A percentile compares a stretch with the other conserved stretches of the same genome.
phyloP scores from a whole-genome alignment of 2,797 vertebrate species.

The Aphelocoma californica region DNA sequence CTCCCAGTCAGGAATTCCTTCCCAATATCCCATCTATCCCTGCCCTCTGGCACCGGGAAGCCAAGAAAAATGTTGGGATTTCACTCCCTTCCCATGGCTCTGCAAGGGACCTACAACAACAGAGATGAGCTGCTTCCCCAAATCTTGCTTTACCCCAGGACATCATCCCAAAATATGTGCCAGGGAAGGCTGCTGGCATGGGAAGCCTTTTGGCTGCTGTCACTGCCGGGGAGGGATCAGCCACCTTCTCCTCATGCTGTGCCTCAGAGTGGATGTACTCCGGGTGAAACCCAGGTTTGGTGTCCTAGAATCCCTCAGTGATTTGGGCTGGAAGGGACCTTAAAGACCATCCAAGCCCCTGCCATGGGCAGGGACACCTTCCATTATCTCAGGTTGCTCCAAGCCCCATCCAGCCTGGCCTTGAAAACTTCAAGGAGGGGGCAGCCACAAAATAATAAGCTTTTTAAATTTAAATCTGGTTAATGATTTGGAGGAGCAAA shows the following conservation, averaged over 20 bases:
- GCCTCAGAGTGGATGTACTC: fast-evolving
- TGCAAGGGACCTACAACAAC: not conserved
- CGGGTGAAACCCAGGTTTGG: not conserved
- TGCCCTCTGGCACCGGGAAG: not conserved
- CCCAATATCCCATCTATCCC: fast-evolving
- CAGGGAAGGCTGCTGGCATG: not conserved
- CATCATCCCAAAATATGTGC: not conserved
- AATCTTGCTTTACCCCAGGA: not conserved
- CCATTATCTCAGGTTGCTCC: not conserved
- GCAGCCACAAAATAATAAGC: not conserved
- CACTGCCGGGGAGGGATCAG: fast-evolving
- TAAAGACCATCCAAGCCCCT: not conserved
- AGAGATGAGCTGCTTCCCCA: not conserved
- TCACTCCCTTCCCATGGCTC: not conserved
- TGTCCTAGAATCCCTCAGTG: not conserved
- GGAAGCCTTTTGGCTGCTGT: not conserved
- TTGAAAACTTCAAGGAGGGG: not conserved
- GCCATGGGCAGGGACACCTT: not conserved
- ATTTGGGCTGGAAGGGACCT: not conserved
- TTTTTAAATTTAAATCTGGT: not conserved
- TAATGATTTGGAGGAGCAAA: not conserved
- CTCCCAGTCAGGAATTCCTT: not conserved
- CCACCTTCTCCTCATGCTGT: not conserved
- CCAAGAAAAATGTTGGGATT: not conserved
- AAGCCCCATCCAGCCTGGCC: not conserved